Percentiles rank a stretch among this genome's conserved stretches.
Evolutionary conservation across 2,888 invertebrate genomes (phyloP).

Genomic region (Pristionchus japonicus): DNA sequence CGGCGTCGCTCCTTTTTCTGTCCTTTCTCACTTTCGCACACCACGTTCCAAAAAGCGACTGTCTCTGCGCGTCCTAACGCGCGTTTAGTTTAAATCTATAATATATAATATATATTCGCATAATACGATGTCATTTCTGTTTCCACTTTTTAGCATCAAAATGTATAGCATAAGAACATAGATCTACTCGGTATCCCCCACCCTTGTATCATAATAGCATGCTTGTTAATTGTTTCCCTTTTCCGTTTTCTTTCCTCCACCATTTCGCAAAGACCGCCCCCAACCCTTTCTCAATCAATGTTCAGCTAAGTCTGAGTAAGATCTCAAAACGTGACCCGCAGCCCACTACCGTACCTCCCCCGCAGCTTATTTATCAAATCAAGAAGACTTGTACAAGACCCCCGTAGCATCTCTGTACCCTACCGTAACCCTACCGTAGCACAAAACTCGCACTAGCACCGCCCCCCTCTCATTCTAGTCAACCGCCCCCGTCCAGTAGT

Average conservation of each 20-base stretch:
- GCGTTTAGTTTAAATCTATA: slow-evolving; percentile 20
- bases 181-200: slow-evolving; percentile 13
- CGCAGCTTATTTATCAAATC: slow-evolving; percentile 10
- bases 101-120: slow-evolving; percentile 25
- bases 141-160: slow-evolving; percentile 9
- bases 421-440: neutral
- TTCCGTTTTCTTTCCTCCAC: neutral
- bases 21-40: neutral
- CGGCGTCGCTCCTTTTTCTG: neutral
- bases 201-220: slow-evolving; percentile 29
- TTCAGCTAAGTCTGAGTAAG: neutral
- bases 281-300: slow-evolving; percentile 29
- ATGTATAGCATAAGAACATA: slow-evolving; percentile 16
- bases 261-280: slow-evolving; percentile 11
- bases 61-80: neutral
- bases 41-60: slow-evolving; percentile 18
- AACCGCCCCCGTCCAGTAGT: slow-evolving; percentile 1
- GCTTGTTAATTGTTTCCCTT: neutral
- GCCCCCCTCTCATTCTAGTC: neutral
- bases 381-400: slow-evolving; percentile 13
- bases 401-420: neutral
- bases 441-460: neutral
- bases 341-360: neutral
- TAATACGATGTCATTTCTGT: slow-evolving; percentile 7
- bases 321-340: slow-evolving; percentile 7